phyloP scores from a whole-genome alignment of 2,888 invertebrate genomes.

The Caradrina clavipalpis region DNA sequence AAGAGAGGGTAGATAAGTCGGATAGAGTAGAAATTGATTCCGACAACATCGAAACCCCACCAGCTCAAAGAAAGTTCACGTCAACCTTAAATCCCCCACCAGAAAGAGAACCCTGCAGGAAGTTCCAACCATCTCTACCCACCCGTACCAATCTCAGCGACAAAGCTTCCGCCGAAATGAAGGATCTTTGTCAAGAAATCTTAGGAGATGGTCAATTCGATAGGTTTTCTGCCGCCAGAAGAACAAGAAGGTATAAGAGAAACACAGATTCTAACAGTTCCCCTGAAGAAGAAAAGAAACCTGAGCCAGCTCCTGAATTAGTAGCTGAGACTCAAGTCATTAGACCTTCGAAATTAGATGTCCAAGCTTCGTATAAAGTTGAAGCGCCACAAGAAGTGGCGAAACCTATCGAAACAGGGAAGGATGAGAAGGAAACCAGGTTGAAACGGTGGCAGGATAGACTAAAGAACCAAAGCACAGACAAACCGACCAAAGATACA shows the following conservation, averaged over 20 bases:
- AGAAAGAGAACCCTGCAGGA: conserved; percentile 91
- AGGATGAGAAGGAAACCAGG: conserved; percentile 91
- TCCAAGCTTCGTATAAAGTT: conserved; percentile 89
- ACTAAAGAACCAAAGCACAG: conserved; percentile 90
- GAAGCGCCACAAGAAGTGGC: conserved; percentile 80
- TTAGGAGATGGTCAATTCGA: conserved; percentile 96
- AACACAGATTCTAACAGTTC: conserved; percentile 91
- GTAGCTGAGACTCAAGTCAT: conserved; percentile 90
- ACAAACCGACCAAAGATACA: conserved; percentile 86
- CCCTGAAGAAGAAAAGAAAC: conserved; percentile 90
- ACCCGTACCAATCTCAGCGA: conserved; percentile 72
- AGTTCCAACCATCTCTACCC: conserved; percentile 84
- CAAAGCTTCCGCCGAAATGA: conserved; percentile 83
- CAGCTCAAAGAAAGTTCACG: conserved; percentile 93
- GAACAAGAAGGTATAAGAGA: conserved; percentile 95
- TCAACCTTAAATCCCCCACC: conserved; percentile 91
- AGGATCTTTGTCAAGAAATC: conserved; percentile 88
- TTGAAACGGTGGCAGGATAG: conserved; percentile 94
- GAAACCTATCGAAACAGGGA: conserved; percentile 79
- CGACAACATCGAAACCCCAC: conserved; percentile 97
- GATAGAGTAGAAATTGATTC: conserved; percentile 96
- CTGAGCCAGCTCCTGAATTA: conserved; percentile 82
- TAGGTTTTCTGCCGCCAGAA: conserved; percentile 94
- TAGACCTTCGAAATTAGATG: conserved; percentile 87
- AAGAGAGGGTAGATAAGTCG: conserved; percentile 72